These are phyloP conservation scores for Lampris incognitus DNA, from an alignment of 2,113 vertebrate genomes.

Conservation along the genomic window DNA sequence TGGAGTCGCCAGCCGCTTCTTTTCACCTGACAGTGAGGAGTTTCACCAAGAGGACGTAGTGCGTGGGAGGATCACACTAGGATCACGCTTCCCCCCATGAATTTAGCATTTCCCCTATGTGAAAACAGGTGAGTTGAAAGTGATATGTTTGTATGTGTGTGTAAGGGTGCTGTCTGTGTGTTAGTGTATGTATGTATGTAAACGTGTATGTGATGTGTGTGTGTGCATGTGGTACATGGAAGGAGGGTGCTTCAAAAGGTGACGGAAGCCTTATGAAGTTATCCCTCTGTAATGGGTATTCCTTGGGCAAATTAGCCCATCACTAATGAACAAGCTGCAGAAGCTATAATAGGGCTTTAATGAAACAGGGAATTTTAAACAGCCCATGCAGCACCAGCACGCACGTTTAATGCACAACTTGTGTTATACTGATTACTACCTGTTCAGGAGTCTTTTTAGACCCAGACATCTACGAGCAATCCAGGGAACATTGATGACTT, in stretches of 20 bases:
- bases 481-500: neutral
- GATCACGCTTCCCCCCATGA: no score
- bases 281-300: conserved; percentile 34
- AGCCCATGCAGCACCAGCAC: conserved; percentile 39
- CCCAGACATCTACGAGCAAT: neutral
- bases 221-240: no score
- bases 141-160: no score
- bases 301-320: conserved; percentile 39
- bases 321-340: conserved; percentile 43
- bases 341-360: conserved; percentile 61
- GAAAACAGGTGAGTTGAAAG: no score
- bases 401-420: conserved; percentile 27
- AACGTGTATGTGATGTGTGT: no score
- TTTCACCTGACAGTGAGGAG: no score
- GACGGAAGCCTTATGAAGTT: conserved; percentile 19
- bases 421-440: conserved; percentile 26
- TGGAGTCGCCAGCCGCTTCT: no score
- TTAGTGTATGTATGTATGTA: neutral
- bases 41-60: no score
- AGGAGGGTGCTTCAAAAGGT: neutral
- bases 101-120: no score
- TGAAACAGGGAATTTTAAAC: conserved; percentile 57
- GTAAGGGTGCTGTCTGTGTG: neutral
- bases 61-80: no score
- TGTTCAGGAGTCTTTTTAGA: conserved; percentile 20